Evolutionary conservation across 2,888 invertebrate genomes (phyloP).

Genomic region (Andricus curvator): DNA sequence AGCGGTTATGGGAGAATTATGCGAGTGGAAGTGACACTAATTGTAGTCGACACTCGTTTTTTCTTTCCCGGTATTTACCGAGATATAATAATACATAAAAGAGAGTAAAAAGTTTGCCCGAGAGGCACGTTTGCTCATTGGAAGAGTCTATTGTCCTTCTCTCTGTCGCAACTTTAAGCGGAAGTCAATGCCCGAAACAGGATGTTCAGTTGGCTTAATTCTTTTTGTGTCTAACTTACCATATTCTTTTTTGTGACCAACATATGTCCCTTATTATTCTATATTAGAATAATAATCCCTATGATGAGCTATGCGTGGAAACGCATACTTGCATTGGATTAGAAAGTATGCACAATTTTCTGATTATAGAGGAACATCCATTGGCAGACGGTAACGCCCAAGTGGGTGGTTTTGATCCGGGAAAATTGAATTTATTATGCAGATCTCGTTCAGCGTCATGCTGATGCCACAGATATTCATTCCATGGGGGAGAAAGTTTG

Average conservation of each 20-base stretch:
- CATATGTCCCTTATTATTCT: neutral
- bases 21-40: slow-evolving; percentile 35
- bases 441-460: slow-evolving; percentile 13
- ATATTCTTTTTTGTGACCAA: neutral
- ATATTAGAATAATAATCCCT: neutral
- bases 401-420: slow-evolving; percentile 6
- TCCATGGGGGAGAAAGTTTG: slow-evolving; percentile 8
- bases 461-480: slow-evolving; percentile 9
- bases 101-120: slow-evolving; percentile 17
- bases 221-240: slow-evolving; percentile 9
- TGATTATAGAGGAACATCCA: slow-evolving; percentile 3
- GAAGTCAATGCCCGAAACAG: slow-evolving; percentile 28
- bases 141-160: slow-evolving; percentile 8
- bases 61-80: neutral
- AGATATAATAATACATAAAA: neutral
- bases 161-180: slow-evolving; percentile 18
- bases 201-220: slow-evolving; percentile 31
- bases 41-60: slow-evolving; percentile 20
- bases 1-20: slow-evolving; percentile 25
- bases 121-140: slow-evolving; percentile 15
- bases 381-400: neutral
- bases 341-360: slow-evolving; percentile 24
- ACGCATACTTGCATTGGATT: slow-evolving; percentile 14
- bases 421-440: slow-evolving; percentile 33
- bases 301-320: neutral